These are phyloP conservation scores for Temnothorax ravouxi DNA, from an alignment of 2,888 invertebrate genomes.

Conservation along the genomic window DNA sequence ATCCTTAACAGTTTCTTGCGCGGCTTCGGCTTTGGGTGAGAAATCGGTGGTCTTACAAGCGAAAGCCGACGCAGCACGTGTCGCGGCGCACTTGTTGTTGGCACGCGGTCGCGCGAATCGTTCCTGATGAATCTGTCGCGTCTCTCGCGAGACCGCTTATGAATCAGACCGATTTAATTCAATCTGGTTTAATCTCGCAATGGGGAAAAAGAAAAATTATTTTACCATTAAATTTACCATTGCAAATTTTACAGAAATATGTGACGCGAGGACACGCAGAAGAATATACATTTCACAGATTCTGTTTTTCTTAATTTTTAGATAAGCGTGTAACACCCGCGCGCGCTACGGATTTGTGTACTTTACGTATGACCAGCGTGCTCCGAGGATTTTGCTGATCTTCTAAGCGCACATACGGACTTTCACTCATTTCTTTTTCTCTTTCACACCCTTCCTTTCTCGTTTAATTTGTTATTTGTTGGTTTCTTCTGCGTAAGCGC, in stretches of 20 bases:
- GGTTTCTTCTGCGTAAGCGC: slow-evolving; percentile 43
- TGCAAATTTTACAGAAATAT: not conserved
- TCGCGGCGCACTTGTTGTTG: slow-evolving; percentile 70
- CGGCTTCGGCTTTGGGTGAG: slow-evolving; percentile 1
- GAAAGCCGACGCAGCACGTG: slow-evolving; percentile 82
- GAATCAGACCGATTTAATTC: not conserved
- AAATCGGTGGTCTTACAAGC: slow-evolving; percentile 76
- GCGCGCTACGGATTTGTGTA: not conserved
- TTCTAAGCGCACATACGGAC: not conserved
- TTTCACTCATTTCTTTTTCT: slow-evolving; percentile 21
- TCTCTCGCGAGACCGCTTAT: not conserved
- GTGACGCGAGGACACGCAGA: slow-evolving; percentile 25
- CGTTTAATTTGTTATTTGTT: slow-evolving; percentile 50
- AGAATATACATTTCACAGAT: slow-evolving; percentile 2
- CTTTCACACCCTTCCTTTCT: slow-evolving; percentile 37
- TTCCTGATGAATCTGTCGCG: not conserved
- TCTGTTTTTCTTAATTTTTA: not conserved
- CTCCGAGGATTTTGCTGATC: slow-evolving; percentile 10
- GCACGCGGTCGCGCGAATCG: slow-evolving; percentile 33
- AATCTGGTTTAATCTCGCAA: not conserved
- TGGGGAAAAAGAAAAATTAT: not conserved
- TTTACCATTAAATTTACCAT: not conserved
- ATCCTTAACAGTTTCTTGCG: not conserved
- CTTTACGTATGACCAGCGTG: not conserved
- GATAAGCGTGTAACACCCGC: not conserved